phyloP scores from a whole-genome alignment of 2,113 vertebrate genomes.

The Piaya cayana region DNA sequence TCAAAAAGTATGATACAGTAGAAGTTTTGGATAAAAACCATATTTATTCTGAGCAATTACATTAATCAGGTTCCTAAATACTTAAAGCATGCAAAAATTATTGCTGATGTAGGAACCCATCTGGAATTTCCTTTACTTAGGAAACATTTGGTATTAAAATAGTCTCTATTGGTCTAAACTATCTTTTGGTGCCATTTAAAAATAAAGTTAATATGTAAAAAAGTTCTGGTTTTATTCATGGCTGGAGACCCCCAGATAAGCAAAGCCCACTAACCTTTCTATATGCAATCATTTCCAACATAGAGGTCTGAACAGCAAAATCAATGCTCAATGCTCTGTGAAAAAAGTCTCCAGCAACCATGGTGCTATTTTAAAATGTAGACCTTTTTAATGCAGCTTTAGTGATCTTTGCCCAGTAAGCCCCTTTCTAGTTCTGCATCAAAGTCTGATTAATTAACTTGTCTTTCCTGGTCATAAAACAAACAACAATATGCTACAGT shows the following conservation, averaged over 20 bases:
- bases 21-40: neutral
- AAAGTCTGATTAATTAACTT: neutral
- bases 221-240: neutral
- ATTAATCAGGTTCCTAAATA: neutral
- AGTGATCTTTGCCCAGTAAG: neutral
- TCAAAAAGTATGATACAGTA: neutral
- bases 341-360: neutral
- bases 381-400: neutral
- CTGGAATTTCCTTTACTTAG: neutral
- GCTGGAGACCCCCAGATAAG: neutral
- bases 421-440: neutral
- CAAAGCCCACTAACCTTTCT: neutral
- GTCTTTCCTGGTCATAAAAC: neutral
- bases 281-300: fast-evolving
- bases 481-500: neutral
- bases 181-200: neutral
- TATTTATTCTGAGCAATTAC: neutral
- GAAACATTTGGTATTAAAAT: neutral
- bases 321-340: neutral
- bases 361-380: neutral
- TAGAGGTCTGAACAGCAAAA: neutral
- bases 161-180: neutral
- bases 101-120: neutral
- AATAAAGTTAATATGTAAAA: neutral
- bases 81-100: neutral